A percentile compares a stretch with the other conserved stretches of the same genome.
Conservation (phyloP, 2,797 vertebrate genomes). For the Acanthopagrus latus region DNA sequence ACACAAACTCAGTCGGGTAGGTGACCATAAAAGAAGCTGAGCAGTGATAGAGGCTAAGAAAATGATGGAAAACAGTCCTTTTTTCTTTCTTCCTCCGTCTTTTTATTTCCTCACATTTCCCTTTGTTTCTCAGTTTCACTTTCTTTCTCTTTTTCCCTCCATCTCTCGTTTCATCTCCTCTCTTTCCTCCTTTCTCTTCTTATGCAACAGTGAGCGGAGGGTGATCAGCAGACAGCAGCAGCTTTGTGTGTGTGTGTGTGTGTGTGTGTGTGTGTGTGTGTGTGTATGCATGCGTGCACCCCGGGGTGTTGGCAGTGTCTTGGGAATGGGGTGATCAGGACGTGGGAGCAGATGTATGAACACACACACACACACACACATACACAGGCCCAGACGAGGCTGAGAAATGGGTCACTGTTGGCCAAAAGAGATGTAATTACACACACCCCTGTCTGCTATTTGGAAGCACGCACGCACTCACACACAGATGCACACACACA, state of each 20-base stretch:
- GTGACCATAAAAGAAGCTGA: no score
- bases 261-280: constrained; percentile 34
- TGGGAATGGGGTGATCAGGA: constrained; percentile 29
- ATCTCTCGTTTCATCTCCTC: not conserved
- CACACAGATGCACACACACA: not conserved
- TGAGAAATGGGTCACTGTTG: constrained; percentile 51
- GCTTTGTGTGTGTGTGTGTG: constrained; percentile 26
- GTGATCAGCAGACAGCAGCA: constrained; percentile 2
- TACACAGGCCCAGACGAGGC: constrained; percentile 21
- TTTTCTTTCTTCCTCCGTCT: not conserved
- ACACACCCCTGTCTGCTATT: constrained; percentile 15
- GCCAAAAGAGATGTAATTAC: constrained; percentile 43
- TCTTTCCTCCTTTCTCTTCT: not conserved
- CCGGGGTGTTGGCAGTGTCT: constrained; percentile 28
- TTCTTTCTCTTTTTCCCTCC: not conserved
- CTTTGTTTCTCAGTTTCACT: not conserved
- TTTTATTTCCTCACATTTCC: constrained; percentile 12
- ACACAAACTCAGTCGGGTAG: no score
- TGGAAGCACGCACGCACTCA: not conserved
- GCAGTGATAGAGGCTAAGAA: no score
- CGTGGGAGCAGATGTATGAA: constrained; percentile 21
- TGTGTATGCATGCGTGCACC: constrained; percentile 11
- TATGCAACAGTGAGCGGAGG: constrained; percentile 6
- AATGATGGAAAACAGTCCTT: no score
- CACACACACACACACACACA: constrained; percentile 12